phyloP scores from a whole-genome alignment of 2,797 vertebrate genomes.

The Labroides dimidiatus region DNA sequence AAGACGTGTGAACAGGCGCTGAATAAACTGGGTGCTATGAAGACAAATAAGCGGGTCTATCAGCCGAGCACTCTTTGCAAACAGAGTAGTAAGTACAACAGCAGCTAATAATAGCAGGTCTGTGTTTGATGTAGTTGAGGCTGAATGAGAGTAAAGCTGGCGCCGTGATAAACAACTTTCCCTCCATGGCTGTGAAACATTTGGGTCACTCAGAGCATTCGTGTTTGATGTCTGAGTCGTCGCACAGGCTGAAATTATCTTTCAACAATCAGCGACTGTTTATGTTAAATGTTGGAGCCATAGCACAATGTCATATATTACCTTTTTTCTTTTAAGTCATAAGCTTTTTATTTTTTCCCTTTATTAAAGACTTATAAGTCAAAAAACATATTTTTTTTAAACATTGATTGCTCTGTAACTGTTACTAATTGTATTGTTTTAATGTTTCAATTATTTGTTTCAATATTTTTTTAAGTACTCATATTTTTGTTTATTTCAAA shows the following conservation, averaged over 20 bases:
- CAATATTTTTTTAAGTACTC: too few relatives aligned
- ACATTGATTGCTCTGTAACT: too few relatives aligned
- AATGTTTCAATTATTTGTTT: too few relatives aligned
- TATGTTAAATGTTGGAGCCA: not conserved
- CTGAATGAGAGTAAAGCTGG: constrained; percentile 17
- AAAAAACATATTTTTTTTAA: too few relatives aligned
- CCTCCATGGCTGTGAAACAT: not conserved
- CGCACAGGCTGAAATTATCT: not conserved
- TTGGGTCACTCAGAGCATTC: not conserved
- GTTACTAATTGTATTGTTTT: too few relatives aligned
- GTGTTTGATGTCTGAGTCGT: not conserved
- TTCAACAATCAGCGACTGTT: too few relatives aligned
- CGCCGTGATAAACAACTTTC: not conserved
- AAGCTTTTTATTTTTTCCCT: too few relatives aligned
- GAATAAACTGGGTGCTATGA: constrained; percentile 38
- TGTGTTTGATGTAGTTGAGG: not conserved
- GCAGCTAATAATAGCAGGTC: constrained; percentile 13
- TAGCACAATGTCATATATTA: not conserved
- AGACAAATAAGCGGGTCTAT: constrained; percentile 18
- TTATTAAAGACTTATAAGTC: too few relatives aligned
- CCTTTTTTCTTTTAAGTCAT: too few relatives aligned
- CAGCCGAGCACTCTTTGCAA: constrained; percentile 28
- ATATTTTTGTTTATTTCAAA: too few relatives aligned
- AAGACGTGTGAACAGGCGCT: constrained; percentile 17
- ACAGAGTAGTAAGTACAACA: constrained; percentile 25